Percentiles rank a stretch among this genome's conserved stretches.
phyloP scores from a whole-genome alignment of 2,113 vertebrate genomes.

The Atlantisia rogersi region DNA sequence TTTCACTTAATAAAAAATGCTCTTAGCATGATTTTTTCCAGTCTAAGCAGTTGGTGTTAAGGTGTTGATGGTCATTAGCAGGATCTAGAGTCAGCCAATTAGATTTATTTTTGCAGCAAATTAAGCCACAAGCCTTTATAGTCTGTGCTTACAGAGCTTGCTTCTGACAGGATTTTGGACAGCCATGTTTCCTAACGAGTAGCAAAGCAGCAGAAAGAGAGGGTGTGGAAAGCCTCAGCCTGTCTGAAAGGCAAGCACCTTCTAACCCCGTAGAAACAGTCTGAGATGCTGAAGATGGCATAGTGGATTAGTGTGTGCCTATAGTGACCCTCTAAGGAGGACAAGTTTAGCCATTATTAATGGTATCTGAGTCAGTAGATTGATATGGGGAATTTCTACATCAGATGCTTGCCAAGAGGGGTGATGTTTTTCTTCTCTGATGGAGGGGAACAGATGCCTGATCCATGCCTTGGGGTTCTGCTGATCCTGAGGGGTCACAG shows the following conservation, averaged over 20 bases:
- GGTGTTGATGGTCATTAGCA: slow-evolving; percentile 47
- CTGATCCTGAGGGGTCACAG: not conserved
- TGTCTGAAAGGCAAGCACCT: not conserved
- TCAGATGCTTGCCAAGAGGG: not conserved
- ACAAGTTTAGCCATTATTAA: not conserved
- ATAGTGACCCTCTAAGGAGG: not conserved
- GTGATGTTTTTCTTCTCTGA: not conserved
- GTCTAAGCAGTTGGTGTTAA: slow-evolving; percentile 17
- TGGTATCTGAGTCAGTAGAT: not conserved
- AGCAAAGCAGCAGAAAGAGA: not conserved
- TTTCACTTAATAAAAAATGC: slow-evolving; percentile 23
- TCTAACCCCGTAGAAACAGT: not conserved
- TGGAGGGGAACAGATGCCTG: not conserved
- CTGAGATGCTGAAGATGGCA: not conserved
- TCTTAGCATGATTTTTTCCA: slow-evolving; percentile 24
- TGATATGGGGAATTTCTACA: not conserved
- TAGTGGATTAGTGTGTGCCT: not conserved
- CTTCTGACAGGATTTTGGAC: slow-evolving; percentile 46
- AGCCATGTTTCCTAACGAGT: not conserved
- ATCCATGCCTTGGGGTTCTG: not conserved
- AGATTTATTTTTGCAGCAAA: slow-evolving; percentile 58
- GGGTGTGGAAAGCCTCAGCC: not conserved
- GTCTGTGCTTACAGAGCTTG: not conserved
- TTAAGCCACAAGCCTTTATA: slow-evolving; percentile 24
- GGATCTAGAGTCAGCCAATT: slow-evolving; percentile 48